Evolutionary conservation across 2,888 invertebrate species (phyloP).

Genomic region (Archaeoteleia sp.): DNA sequence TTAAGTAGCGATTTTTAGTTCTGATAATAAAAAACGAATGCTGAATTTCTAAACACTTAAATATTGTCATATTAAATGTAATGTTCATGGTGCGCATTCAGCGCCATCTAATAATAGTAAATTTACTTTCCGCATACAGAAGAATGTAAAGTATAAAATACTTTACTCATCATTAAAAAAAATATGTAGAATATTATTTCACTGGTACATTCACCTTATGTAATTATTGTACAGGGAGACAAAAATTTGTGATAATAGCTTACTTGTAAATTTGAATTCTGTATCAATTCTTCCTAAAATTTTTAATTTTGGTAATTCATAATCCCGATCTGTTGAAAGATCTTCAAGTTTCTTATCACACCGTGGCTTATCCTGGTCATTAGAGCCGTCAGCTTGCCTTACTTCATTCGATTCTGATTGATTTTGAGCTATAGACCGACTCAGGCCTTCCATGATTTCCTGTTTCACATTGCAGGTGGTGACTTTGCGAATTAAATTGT

Average conservation of each 20-base stretch:
- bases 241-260: constrained; percentile 62
- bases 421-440: not conserved
- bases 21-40: too few relatives aligned
- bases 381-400: too few relatives aligned
- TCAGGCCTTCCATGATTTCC: constrained; percentile 26
- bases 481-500: not conserved
- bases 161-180: too few relatives aligned
- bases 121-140: too few relatives aligned
- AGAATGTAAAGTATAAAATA: too few relatives aligned
- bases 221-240: constrained; percentile 1
- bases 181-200: too few relatives aligned
- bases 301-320: constrained; percentile 72
- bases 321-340: constrained; percentile 70
- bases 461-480: constrained; percentile 27
- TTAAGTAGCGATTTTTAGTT: too few relatives aligned
- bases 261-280: constrained; percentile 82
- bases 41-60: too few relatives aligned
- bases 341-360: constrained; percentile 57
- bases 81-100: too few relatives aligned
- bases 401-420: not conserved
- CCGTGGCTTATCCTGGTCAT: not conserved
- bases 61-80: too few relatives aligned
- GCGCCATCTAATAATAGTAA: too few relatives aligned
- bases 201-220: too few relatives aligned
- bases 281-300: constrained; percentile 79